Base-by-base conservation (phyloP, 2,113 vertebrate species). In the Bufo bufo region DNA sequence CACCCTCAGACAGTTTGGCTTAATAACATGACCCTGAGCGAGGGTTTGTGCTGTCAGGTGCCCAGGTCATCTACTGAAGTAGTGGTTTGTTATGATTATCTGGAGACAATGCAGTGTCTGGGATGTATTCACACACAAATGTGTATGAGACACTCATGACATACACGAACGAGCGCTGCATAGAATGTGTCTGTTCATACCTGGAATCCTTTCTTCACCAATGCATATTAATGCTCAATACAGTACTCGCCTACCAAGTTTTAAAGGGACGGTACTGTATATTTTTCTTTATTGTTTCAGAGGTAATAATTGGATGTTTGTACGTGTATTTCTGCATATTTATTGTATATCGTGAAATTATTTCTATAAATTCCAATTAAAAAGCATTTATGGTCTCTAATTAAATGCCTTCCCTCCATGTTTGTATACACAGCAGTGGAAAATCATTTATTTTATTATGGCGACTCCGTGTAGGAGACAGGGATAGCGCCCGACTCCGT, bases 11-110 rank as follows among this genome's bases (percentile, higher is more conserved):
- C 65, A 43, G 13, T 87, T 80, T 4, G 54, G 17, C 77, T 81
- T 86, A 86, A 86, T 79, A 84, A 84, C 82, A 23, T 84, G 82
- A 85, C 83, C 83, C 69, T 75, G 83, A 85, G 69, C 52, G 43
- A 14, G 49, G 16, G 23, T 47, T 17, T 85, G 3, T 17, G 19
- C 69, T 58, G 65, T 83, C 66, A 10, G 54, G 69, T 45, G 52
- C 52, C 50, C 52, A 13, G 50, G 83, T 59, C 71, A 58, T 85
- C 69, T 85, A 47, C 50, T 74, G 50, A 9, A 84, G n/a, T 11
- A 45, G 7, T 20, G 17, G 63, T 71, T 69, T 66, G 65, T 84
- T 84, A 69, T 84, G n/a, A 84, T 84, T 84, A 71, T 84, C 65
- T 54, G 50, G 47, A 71, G 82, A 84, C 82, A 84, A 52, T 43